Percentiles rank a stretch among this genome's conserved stretches.
Evolutionary conservation across 1,140 invertebrate genomes (phyloP).

Genomic region (Drosophila nigrodunni): DNA sequence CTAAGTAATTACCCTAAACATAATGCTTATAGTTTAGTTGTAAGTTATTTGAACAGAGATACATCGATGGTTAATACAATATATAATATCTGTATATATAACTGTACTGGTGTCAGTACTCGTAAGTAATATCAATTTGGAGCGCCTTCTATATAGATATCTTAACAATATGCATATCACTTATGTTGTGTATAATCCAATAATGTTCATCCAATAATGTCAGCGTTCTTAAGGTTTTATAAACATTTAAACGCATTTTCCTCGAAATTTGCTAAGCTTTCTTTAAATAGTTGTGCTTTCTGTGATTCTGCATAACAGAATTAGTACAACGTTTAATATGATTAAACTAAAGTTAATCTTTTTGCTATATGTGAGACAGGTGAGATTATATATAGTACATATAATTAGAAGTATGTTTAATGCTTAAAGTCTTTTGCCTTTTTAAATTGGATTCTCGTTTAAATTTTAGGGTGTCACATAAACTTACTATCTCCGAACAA

Average conservation of each 20-base stretch:
- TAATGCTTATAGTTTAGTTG: constrained; percentile 52
- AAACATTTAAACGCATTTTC: constrained; percentile 44
- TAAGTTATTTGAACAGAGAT: constrained; percentile 66
- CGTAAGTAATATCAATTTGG: constrained; percentile 42
- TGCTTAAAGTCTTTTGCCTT: constrained; percentile 49
- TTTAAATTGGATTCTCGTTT: constrained; percentile 24
- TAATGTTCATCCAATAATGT: constrained; percentile 8
- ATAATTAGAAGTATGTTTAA: constrained; percentile 21
- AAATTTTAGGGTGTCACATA: constrained; percentile 55
- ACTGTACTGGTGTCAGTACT: constrained; percentile 12
- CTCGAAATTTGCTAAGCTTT: constrained; percentile 12
- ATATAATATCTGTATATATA: constrained; percentile 39
- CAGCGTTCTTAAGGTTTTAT: constrained; percentile 31
- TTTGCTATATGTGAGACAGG: constrained; percentile 10
- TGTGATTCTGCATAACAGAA: constrained; percentile 20
- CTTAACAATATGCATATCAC: constrained; percentile 52
- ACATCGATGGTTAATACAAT: constrained; percentile 65
- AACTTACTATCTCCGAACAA: constrained; percentile 44
- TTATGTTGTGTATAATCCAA: constrained; percentile 42
- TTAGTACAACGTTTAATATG: constrained; percentile 27
- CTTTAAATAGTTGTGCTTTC: constrained; percentile 29
- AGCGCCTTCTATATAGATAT: constrained; percentile 35
- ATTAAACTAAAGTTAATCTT: constrained; percentile 1
- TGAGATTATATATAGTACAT: constrained; percentile 18
- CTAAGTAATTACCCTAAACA: constrained; percentile 38